Conservation (phyloP, 2,888 invertebrate species). For the Temnothorax unifasciatus region DNA sequence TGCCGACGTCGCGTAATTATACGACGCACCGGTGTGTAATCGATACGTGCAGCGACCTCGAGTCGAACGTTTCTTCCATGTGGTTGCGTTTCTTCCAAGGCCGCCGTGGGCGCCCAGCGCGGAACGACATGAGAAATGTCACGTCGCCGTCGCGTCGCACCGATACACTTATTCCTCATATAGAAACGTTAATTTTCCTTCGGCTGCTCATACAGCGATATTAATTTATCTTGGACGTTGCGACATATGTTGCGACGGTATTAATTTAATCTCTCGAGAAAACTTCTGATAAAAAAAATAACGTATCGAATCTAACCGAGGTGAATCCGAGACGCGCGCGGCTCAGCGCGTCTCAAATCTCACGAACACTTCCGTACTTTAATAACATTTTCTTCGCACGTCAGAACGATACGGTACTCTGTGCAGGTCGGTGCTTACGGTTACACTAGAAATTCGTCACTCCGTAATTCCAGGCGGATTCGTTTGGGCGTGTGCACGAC, state of each 20-base stretch:
- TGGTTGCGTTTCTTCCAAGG: conserved; percentile 20
- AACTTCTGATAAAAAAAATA: not conserved
- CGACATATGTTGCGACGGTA: not conserved
- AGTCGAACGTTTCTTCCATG: conserved; percentile 35
- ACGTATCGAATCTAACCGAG: not conserved
- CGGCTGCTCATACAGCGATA: not conserved
- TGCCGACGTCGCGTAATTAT: conserved; percentile 46
- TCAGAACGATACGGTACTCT: not conserved
- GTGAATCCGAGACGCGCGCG: not conserved
- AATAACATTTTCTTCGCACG: conserved; percentile 22
- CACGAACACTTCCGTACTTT: not conserved
- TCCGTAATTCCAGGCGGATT: conserved; percentile 47
- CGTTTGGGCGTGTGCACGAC: conserved; percentile 49
- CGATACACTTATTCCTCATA: not conserved
- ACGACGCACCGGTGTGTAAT: conserved; percentile 56
- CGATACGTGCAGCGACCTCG: conserved; percentile 54
- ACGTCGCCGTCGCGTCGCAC: not conserved
- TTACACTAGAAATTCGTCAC: conserved; percentile 51
- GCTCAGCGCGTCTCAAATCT: conserved; percentile 13
- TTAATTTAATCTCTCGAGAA: not conserved
- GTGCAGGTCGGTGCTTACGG: conserved; percentile 13
- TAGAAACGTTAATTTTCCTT: not conserved
- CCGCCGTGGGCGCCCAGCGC: conserved; percentile 4
- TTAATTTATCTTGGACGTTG: not conserved
- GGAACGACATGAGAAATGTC: conserved; percentile 36